Percentiles rank a stretch among this genome's conserved stretches.
Evolutionary conservation across 2,888 invertebrate genomes (phyloP).

Genomic region (Melieria crassipennis): DNA sequence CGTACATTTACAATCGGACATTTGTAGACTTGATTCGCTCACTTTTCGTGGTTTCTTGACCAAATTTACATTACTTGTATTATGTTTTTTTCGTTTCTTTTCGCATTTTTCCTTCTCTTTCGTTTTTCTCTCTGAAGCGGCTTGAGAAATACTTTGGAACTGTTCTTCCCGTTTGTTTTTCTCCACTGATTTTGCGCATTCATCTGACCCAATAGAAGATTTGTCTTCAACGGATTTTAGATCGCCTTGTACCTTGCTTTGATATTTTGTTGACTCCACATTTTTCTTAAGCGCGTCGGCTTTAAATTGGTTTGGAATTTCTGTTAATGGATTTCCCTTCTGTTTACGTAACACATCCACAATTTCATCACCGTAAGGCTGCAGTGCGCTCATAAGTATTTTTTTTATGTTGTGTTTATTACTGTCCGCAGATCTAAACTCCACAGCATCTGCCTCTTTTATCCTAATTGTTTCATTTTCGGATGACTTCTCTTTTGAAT

Average conservation of each 20-base stretch:
- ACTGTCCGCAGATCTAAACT: too few species aligned
- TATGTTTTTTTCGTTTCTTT: neutral
- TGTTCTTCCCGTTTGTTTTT: neutral
- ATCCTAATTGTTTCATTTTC: slow-evolving; percentile 16
- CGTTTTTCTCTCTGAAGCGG: too few species aligned
- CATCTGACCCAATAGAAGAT: neutral
- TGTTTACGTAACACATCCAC: slow-evolving; percentile 9
- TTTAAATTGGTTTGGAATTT: neutral
- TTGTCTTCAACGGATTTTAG: neutral
- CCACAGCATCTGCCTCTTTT: slow-evolving; percentile 1
- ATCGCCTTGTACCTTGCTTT: neutral
- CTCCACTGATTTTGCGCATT: neutral
- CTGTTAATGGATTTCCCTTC: neutral
- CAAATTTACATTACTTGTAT: neutral
- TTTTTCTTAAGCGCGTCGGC: neutral
- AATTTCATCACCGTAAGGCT: slow-evolving; percentile 21
- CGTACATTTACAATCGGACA: neutral
- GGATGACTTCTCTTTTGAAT: slow-evolving; percentile 1
- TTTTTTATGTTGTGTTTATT: slow-evolving; percentile 8
- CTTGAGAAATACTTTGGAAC: too few species aligned
- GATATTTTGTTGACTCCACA: too few species aligned
- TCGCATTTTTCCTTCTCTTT: neutral
- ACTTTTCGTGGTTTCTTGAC: neutral
- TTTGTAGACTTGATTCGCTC: neutral
- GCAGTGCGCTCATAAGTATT: slow-evolving; percentile 11